A percentile compares a stretch with the other conserved stretches of the same genome.
Evolutionary conservation across 2,797 vertebrate genomes (phyloP).

Genomic region (Tarsius wallacei): DNA sequence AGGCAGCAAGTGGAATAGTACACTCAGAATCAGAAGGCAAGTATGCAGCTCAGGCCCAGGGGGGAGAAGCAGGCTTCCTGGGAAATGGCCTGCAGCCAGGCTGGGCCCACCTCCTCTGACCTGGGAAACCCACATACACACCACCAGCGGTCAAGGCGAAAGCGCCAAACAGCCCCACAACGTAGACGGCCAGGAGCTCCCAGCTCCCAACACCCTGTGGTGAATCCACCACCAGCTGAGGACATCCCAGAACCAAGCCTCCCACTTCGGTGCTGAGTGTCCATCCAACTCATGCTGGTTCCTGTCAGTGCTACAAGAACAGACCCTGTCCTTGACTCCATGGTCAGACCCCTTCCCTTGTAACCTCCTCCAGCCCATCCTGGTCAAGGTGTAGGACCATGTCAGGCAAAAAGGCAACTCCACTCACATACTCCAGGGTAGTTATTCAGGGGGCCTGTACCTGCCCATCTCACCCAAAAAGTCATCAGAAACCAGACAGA

Average conservation of each 20-base stretch:
- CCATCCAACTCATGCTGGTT: not conserved
- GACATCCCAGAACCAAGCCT: not conserved
- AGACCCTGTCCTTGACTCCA: not conserved
- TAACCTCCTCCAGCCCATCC: not conserved
- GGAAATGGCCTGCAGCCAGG: not conserved
- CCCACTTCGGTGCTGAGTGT: not conserved
- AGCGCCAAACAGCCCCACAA: not conserved
- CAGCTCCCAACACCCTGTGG: not conserved
- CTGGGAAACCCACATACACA: not conserved
- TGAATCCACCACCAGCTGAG: fast-evolving
- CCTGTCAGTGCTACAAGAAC: not conserved
- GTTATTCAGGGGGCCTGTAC: not conserved
- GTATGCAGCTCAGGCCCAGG: not conserved
- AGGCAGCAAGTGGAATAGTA: not conserved
- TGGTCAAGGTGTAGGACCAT: too few relatives aligned
- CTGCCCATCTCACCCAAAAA: not conserved
- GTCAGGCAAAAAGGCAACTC: too few relatives aligned
- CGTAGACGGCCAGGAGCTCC: not conserved
- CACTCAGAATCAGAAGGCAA: not conserved
- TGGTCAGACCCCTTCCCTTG: too few relatives aligned
- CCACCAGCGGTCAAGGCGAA: not conserved
- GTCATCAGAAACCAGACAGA: not conserved
- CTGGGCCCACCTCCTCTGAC: not conserved
- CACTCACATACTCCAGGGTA: not conserved
- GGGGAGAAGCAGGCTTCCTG: not conserved